These are phyloP conservation scores for Notiomystis cincta DNA, from an alignment of 2,113 vertebrate genomes.

Conservation along the genomic window DNA sequence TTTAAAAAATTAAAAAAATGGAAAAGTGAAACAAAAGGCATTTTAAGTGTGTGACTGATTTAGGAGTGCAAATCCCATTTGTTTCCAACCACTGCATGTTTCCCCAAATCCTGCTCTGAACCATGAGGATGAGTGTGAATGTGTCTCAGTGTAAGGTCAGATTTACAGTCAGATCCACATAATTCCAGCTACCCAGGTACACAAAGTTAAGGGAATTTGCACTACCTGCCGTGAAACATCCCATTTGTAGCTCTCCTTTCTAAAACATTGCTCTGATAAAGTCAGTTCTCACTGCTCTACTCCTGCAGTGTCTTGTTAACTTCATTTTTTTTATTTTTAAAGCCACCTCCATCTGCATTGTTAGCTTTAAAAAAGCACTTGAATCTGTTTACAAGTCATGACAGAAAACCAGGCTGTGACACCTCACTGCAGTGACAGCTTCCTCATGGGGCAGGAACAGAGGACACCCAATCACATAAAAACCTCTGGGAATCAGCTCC, in stretches of 20 bases:
- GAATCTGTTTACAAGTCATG: not conserved
- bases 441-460: not conserved
- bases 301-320: accelerated
- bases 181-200: not conserved
- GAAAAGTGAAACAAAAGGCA: accelerated
- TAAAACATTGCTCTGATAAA: not conserved
- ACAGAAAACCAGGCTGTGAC: not conserved
- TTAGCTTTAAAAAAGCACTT: not conserved
- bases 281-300: not conserved
- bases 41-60: not conserved
- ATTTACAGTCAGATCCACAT: accelerated
- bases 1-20: accelerated
- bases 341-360: not conserved
- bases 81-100: not conserved
- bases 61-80: not conserved
- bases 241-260: not conserved
- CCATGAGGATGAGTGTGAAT: not conserved
- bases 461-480: not conserved
- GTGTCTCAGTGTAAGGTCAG: not conserved
- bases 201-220: not conserved
- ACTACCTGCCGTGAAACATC: not conserved
- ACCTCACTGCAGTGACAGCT: not conserved
- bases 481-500: not conserved
- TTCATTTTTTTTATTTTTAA: not conserved
- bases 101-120: not conserved